These are phyloP conservation scores for Cochlearius cochlearius DNA, from an alignment of 2,113 vertebrate genomes.

Conservation along the genomic window DNA sequence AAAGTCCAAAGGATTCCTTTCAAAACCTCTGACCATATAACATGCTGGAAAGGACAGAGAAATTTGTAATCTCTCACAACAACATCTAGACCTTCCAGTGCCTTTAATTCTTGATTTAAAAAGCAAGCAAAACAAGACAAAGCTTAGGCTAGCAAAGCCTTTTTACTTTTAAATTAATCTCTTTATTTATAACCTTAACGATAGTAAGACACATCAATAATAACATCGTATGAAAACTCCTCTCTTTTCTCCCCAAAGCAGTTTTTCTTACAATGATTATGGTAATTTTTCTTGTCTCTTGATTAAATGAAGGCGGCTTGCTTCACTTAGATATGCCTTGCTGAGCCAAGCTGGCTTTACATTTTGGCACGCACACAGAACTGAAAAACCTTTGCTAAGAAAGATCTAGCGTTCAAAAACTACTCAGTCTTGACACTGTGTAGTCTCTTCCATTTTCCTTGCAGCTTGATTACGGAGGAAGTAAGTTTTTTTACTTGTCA, in stretches of 20 bases:
- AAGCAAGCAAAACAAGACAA: not conserved
- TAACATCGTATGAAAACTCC: not conserved
- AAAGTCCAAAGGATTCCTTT: not conserved
- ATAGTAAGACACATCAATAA: not conserved
- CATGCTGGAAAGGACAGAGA: not conserved
- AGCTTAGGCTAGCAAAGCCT: not conserved
- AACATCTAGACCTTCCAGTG: not conserved
- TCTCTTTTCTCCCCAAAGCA: not conserved
- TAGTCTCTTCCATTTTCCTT: not conserved
- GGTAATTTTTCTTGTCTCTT: not conserved
- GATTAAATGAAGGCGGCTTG: not conserved
- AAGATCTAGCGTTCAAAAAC: not conserved
- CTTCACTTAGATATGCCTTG: not conserved
- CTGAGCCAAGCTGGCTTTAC: not conserved
- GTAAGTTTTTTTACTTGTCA: not conserved
- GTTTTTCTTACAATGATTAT: not conserved
- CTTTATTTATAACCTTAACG: not conserved
- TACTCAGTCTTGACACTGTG: not conserved
- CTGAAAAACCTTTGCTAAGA: not conserved
- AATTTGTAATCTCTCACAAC: not conserved
- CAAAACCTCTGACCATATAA: not conserved
- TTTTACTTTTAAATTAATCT: not conserved
- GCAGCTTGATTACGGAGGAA: not conserved
- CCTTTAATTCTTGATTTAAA: not conserved
- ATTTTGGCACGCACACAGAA: not conserved